Evolutionary conservation across 2,888 invertebrate species (phyloP).

Genomic region (Gnatocerus cornutus): DNA sequence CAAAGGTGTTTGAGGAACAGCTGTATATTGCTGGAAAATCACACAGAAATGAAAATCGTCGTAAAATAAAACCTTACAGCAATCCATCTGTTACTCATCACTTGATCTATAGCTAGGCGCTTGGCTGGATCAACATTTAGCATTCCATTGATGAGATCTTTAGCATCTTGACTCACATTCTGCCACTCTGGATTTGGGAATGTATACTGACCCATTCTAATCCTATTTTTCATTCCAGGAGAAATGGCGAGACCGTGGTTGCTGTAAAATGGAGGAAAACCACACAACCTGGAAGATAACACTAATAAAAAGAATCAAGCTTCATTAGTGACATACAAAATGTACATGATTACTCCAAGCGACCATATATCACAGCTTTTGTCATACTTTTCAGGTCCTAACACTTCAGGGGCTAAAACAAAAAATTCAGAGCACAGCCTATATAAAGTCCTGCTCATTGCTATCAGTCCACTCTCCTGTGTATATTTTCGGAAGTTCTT

Average conservation of each 20-base stretch:
- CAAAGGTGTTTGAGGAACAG: constrained; percentile 95
- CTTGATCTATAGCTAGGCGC: constrained; percentile 91
- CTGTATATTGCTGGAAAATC: constrained; percentile 76
- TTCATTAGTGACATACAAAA: constrained; percentile 78
- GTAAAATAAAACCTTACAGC: constrained; percentile 74
- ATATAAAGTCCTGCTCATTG: no score
- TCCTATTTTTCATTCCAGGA: constrained; percentile 98
- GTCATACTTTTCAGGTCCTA: constrained; percentile 98
- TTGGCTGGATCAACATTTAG: constrained; percentile 94
- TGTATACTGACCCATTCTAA: constrained; percentile 96
- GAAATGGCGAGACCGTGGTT: constrained; percentile 98
- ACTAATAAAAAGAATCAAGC: constrained; percentile 27
- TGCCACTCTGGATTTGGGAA: constrained; percentile 98
- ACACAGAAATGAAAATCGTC: neutral
- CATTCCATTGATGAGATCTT: constrained; percentile 95
- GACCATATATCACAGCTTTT: constrained; percentile 99
- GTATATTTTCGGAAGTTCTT: no score
- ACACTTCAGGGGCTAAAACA: constrained; percentile 78
- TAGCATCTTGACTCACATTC: constrained; percentile 94
- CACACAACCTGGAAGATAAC: constrained; percentile 80
- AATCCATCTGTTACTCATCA: constrained; percentile 91
- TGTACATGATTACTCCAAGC: constrained; percentile 99
- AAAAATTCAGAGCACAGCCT: constrained; percentile 15
- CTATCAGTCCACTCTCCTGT: no score
- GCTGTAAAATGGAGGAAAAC: constrained; percentile 99